Evolutionary conservation across 2,888 invertebrate species (phyloP), one percentile per base, ranked within the genome.

Genomic region (Taenaris catops): DNA sequence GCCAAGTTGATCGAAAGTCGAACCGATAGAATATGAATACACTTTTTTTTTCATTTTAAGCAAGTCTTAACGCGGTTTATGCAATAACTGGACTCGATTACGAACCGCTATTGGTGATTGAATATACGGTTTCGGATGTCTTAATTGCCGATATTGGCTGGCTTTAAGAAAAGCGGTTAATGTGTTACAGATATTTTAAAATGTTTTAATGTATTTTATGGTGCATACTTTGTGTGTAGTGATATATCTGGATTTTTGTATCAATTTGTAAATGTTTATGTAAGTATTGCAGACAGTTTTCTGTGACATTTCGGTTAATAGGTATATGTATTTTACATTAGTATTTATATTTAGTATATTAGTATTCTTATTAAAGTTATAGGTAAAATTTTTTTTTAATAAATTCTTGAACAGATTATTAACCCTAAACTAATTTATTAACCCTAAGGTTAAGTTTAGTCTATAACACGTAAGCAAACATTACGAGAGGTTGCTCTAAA

Each of bases 1-100:
- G 46, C 23, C 34, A 29, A 31, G 33, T 36, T 19, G 41, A 35
- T 46, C 39, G 25, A 33, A 34, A 34, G 27, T 28, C 36, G 11
- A 21, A 25, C 12, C 12, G 29, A 39, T 34, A 33, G 27, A 23
- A 16, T 21, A 31, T 23, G 31, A 16, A 31, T 14, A 8, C 10
- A 10, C 17, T 18, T 38, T 39, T 32, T 32, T 34, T 34, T 19
- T 7, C 11, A 14, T n/a, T 20, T 20, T 8, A 17, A 26, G 9
- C 31, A 21, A 35, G 27, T 33, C 21, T 31, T 26, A 26, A 29
- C 14, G 4, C 10, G 6, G 9, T 25, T 41, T 36, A 41, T 31
- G 37, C 17, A 38, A 27, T 27, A 16, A 28, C 14, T 38, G 21
- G 14, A 32, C 14, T 24, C 16, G 24, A 31, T 35, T 33, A 36